Percentiles rank a stretch among this genome's conserved stretches.
Evolutionary conservation across 2,113 vertebrate genomes (phyloP).

Genomic region (Pluvianellus socialis): DNA sequence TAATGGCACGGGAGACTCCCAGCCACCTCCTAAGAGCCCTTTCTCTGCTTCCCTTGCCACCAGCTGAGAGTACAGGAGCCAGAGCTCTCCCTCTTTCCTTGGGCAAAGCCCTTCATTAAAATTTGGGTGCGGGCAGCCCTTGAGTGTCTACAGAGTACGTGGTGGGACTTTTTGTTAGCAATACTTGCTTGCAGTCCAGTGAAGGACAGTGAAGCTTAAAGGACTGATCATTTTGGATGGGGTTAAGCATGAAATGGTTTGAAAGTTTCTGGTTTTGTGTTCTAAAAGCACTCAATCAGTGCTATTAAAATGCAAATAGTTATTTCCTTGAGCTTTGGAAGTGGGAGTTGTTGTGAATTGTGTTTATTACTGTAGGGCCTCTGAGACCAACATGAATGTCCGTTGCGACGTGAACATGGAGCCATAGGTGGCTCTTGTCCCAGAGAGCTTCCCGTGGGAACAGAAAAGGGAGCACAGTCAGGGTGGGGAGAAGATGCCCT

Average conservation of each 20-base stretch:
- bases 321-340: not conserved
- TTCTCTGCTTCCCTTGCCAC: not conserved
- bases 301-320: not conserved
- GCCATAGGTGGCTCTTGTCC: fast-evolving
- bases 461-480: not conserved
- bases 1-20: not conserved
- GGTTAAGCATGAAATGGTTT: not conserved
- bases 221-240: not conserved
- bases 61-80: not conserved
- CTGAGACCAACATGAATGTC: not conserved
- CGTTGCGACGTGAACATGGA: fast-evolving
- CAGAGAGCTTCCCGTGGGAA: not conserved
- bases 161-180: not conserved
- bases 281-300: not conserved
- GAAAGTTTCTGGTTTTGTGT: not conserved
- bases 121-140: not conserved
- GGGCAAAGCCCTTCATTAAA: not conserved
- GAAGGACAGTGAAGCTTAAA: not conserved
- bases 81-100: not conserved
- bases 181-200: not conserved
- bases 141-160: not conserved
- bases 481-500: not conserved
- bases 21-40: not conserved
- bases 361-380: not conserved
- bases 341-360: not conserved